phyloP scores from a whole-genome alignment of 53 echinoderm and acorn worm species.

The Arbacia lixula region DNA sequence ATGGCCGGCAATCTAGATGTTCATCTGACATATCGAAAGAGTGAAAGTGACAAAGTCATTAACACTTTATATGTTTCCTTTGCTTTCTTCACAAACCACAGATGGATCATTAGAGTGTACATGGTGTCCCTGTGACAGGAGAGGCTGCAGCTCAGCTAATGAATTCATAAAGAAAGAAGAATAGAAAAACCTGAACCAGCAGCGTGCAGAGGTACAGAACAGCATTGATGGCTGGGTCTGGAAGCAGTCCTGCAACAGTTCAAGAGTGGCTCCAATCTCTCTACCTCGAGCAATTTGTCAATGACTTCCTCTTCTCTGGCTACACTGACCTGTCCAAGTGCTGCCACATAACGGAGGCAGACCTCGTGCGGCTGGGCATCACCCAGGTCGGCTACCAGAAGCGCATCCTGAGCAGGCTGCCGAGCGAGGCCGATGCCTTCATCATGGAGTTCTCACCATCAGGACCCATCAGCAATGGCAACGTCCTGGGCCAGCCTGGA shows the following conservation, averaged over 20 bases:
- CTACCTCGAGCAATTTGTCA: constrained; percentile 66
- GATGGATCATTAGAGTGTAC: no score
- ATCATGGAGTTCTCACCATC: constrained; percentile 53
- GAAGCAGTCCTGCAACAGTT: constrained; percentile 50
- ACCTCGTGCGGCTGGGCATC: constrained; percentile 73
- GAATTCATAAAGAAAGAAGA: no score
- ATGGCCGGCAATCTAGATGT: no score
- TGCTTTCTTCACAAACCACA: no score
- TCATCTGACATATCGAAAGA: no score
- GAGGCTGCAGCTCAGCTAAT: no score
- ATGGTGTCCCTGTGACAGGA: no score
- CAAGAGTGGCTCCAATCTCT: constrained; percentile 78
- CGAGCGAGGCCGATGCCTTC: constrained; percentile 59
- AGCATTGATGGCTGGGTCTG: constrained; percentile 48
- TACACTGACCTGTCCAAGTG: constrained; percentile 70
- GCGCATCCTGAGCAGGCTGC: constrained; percentile 74
- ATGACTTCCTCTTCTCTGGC: constrained; percentile 73
- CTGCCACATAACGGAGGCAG: constrained; percentile 67
- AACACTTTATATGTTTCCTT: no score
- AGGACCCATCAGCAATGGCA: neutral
- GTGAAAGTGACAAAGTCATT: no score
- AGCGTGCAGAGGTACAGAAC: no score
- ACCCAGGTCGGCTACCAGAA: constrained; percentile 89
- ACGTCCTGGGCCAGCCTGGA: constrained; percentile 11
- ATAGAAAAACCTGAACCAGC: no score